Conservation (phyloP, 2,888 invertebrate genomes). For the Choreutis nemorana region DNA sequence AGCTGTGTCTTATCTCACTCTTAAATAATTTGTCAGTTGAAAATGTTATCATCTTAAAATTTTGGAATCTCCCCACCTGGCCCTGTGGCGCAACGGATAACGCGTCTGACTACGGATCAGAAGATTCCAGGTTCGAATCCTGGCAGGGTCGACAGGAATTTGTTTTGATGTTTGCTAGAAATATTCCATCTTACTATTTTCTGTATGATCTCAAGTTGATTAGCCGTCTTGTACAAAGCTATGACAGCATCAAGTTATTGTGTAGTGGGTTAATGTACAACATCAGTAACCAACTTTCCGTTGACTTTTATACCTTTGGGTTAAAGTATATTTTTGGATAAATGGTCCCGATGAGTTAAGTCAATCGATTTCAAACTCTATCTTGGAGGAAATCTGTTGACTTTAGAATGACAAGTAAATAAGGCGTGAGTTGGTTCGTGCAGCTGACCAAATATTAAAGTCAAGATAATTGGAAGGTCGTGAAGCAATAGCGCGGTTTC, state of each 20-base stretch:
- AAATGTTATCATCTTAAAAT: too few species aligned
- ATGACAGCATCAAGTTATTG: too few species aligned
- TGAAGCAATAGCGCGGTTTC: slow-evolving; percentile 61
- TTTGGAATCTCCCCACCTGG: slow-evolving; percentile 19
- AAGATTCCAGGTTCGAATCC: slow-evolving; percentile 73
- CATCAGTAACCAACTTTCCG: too few species aligned
- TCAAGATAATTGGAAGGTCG: slow-evolving; percentile 59
- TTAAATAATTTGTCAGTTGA: too few species aligned
- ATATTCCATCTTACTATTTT: slow-evolving; percentile 15
- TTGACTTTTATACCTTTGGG: too few species aligned
- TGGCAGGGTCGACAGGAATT: slow-evolving; percentile 57
- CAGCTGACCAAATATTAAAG: slow-evolving; percentile 66
- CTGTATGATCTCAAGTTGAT: slow-evolving; percentile 19
- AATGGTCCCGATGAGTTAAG: too few species aligned
- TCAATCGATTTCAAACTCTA: slow-evolving; percentile 15
- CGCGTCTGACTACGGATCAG: slow-evolving; percentile 77
- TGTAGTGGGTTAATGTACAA: slow-evolving; percentile 46
- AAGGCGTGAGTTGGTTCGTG: too few species aligned
- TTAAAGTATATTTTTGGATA: too few species aligned
- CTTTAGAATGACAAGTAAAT: slow-evolving; percentile 12
- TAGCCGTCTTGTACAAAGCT: slow-evolving; percentile 34
- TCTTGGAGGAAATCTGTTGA: slow-evolving; percentile 7
- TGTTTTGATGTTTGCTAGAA: slow-evolving; percentile 15
- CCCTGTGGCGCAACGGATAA: slow-evolving; percentile 74
- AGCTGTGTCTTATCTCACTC: too few species aligned